Conservation (phyloP, 2,113 vertebrate species). For the Ornithorhynchus anatinus region DNA sequence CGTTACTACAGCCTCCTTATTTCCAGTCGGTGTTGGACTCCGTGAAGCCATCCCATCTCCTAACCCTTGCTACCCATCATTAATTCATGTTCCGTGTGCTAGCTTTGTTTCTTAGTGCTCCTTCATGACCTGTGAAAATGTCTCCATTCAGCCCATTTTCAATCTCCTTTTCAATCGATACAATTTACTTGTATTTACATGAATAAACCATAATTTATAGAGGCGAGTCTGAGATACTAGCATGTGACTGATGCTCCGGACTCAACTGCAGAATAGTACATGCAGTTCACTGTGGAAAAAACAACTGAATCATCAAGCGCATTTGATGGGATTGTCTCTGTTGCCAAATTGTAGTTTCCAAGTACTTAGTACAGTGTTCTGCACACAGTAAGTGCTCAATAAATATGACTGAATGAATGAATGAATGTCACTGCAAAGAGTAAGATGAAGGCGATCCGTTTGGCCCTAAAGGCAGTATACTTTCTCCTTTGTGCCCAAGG, state of each 20-base stretch:
- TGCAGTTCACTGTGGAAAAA: slow-evolving; percentile 23
- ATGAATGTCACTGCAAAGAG: neutral
- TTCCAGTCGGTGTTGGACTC: neutral
- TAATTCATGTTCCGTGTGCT: neutral
- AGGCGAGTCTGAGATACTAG: neutral
- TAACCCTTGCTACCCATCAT: neutral
- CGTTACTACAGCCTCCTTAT: neutral
- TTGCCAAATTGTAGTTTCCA: too few species aligned
- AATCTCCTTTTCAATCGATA: neutral
- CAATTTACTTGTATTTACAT: neutral
- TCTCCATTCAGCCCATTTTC: neutral
- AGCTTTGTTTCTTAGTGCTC: neutral
- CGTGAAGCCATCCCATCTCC: neutral
- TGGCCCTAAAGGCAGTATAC: neutral
- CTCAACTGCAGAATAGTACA: neutral
- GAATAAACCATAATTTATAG: neutral
- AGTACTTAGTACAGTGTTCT: too few species aligned
- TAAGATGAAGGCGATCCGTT: neutral
- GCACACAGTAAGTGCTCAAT: too few species aligned
- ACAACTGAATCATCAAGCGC: slow-evolving; percentile 13
- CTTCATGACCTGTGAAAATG: too few species aligned
- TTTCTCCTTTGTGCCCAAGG: slow-evolving; percentile 18
- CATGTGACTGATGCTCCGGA: neutral
- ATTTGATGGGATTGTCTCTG: too few species aligned
- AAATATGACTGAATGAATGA: too few species aligned